Conservation (phyloP, 2,888 invertebrate species). For the Luffia ferchaultella region DNA sequence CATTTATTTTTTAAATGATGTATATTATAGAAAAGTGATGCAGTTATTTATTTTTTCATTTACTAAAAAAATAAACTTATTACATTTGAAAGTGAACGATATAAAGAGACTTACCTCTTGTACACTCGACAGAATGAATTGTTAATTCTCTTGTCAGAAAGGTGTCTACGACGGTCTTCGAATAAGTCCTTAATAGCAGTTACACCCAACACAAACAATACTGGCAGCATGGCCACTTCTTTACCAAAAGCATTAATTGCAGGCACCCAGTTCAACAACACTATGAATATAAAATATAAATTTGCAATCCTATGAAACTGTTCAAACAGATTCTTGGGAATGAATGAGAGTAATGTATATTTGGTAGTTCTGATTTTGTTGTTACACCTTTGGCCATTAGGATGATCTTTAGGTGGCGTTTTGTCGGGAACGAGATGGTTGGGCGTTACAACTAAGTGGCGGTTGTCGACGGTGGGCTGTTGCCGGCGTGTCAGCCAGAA, state of each 20-base stretch:
- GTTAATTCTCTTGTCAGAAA: conserved; percentile 94
- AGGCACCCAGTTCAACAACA: conserved; percentile 95
- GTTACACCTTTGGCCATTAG: conserved; percentile 81
- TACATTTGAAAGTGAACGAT: too few relatives aligned
- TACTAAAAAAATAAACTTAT: too few relatives aligned
- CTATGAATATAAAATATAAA: conserved; percentile 97
- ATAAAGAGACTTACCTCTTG: conserved; percentile 77
- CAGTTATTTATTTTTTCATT: too few relatives aligned
- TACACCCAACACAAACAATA: conserved; percentile 92
- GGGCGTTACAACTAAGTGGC: conserved; percentile 79
- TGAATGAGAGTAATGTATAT: conserved; percentile 91
- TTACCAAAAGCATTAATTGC: conserved; percentile 94
- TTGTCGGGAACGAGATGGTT: conserved; percentile 86
- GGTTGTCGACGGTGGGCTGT: conserved; percentile 72
- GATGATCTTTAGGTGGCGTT: conserved; percentile 81
- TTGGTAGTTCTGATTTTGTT: conserved; percentile 94
- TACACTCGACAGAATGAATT: conserved; percentile 92
- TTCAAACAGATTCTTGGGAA: conserved; percentile 95
- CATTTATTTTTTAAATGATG: too few relatives aligned
- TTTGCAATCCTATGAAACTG: conserved; percentile 98
- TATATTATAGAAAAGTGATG: too few relatives aligned
- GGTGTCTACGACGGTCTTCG: conserved; percentile 89
- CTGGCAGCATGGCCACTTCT: conserved; percentile 94
- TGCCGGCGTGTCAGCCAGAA: conserved; percentile 68
- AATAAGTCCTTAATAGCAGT: conserved; percentile 95